Evolutionary conservation across 1,140 invertebrate species (phyloP), one percentile per base, ranked within the genome.

Genomic region (Microplitis mediator): DNA sequence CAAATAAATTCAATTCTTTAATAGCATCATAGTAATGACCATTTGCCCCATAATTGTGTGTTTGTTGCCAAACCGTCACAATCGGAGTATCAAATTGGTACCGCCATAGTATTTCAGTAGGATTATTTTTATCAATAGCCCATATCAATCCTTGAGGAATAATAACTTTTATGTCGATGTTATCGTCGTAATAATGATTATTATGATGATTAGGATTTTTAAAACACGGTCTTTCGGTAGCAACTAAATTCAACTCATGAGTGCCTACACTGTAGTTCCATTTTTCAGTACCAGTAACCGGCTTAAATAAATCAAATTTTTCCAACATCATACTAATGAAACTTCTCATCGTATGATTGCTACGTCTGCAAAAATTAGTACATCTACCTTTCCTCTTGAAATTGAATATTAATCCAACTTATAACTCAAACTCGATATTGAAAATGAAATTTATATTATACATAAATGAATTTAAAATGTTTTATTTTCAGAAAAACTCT

Each of bases 211-310:
- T 5, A 6, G 16, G 52, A 45, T 83, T 71, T 63, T 88, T 85
- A 67, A 92, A 93, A 62, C 89, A 86, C 74, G 86, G 76, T 74
- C 85, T 79, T 75, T 86, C 73, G 73, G 88, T 77, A 74, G 79
- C 77, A 16, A 89, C 69, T n/a, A 95, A 78, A 60, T 91, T 91
- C 45, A 97, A 76, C 75, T 97, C 92, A 86, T 97, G 93, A 73
- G 95, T 92, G 2, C 94, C 95, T 39, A 98, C 96, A 85, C 95
- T 97, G 80, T 97, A 98, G 88, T 98, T 98, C 97, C 97, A 98
- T 79, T 93, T 95, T 89, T 98, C 96, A 61, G 86, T 81, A 8
- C 97, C 96, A 39, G 91, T 91, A 39, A 91, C 88, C 0, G 95
- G 92, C 82, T 98, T 95, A 23, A 96, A 23, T 2, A 23, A 23